Base-by-base conservation (phyloP, 2,113 vertebrate species). In the Eurystomus gularis region DNA sequence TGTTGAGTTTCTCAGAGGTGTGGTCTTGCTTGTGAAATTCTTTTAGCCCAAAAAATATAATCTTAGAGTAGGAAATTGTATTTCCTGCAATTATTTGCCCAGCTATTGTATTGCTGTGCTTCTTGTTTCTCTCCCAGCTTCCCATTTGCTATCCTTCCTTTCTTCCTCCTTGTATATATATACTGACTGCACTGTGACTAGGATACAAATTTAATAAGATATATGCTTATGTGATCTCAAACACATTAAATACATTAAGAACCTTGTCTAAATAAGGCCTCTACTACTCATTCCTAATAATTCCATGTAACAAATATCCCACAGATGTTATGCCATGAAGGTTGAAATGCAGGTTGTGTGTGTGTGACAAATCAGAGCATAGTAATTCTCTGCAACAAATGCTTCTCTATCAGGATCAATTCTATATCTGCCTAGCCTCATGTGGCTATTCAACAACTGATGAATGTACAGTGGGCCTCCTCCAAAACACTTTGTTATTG, bases 271-370 rank as follows among this genome's bases (percentile, higher is more conserved):
- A 82, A 76, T 44, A 33, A 73, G 40, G 23, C 16, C 21, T 66
- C 26, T 44, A 81, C 21, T 35, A 54, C 54, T 89, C 2, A 58
- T 81, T 75, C 20, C 40, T 64, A 35, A 39, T 81, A 68, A 88
- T 64, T 52, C 42, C 13, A 33, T 3, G 3, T 76, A 46, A 29
- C 11, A 79, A 78, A 3, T 1, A 3, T 10, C 7, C 11, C 4
- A 10, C 23, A 37, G 40, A 35, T 49, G 33, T 61, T 77, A 19
- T 0, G 0, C 35, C 3, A 2, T 33, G 60, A 82, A 37, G 40
- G 37, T 24, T 71, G 46, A 4, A 7, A 8, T 0, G 1, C 6
- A 4, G 11, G 6, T 4, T 18, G 29, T 10, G 39, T 17, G 19
- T 23, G 49, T 9, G 12, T 11, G 13, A 37, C 48, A 69, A 5